Percentiles rank a stretch among this genome's conserved stretches.
phyloP scores from a whole-genome alignment of 1,140 invertebrate genomes.

The Calliopsis andreniformis region DNA sequence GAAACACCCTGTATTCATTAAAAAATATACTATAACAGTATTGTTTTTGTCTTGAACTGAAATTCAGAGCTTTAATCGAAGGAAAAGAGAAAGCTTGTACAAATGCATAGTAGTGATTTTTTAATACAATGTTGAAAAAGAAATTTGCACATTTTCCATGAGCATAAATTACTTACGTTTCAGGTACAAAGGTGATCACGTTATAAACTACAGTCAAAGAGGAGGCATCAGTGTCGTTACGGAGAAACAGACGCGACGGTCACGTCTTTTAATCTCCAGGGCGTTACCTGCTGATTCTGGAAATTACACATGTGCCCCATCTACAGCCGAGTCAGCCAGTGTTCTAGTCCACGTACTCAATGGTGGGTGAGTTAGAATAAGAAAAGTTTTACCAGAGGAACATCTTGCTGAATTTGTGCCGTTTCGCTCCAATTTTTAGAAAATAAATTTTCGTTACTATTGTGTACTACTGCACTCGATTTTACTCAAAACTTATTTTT shows the following conservation, averaged over 20 bases:
- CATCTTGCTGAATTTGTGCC: too few species aligned
- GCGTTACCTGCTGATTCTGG: constrained; percentile 90
- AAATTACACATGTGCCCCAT: constrained; percentile 92
- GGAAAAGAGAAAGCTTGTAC: too few species aligned
- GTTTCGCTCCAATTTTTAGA: background rate
- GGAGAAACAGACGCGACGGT: constrained; percentile 92
- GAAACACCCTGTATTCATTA: too few species aligned
- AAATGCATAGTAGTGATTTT: too few species aligned
- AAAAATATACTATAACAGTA: too few species aligned
- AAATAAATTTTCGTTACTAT: too few species aligned
- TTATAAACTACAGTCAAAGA: constrained; percentile 93
- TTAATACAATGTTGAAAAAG: background rate
- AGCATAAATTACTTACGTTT: constrained; percentile 21
- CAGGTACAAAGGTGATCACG: constrained; percentile 89
- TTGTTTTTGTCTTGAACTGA: too few species aligned
- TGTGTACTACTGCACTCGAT: too few species aligned
- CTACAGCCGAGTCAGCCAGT: constrained; percentile 83
- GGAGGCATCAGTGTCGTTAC: constrained; percentile 93
- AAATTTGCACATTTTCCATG: background rate
- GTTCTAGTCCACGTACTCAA: constrained; percentile 85
- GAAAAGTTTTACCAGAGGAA: constrained; percentile 5
- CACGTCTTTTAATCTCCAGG: constrained; percentile 90
- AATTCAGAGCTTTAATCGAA: too few species aligned
- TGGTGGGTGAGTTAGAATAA: constrained; percentile 79
- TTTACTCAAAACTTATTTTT: too few species aligned